Percentiles rank a stretch among this genome's conserved stretches.
Evolutionary conservation across 1,140 invertebrate species (phyloP).

Genomic region (Saccostrea cuccullata): DNA sequence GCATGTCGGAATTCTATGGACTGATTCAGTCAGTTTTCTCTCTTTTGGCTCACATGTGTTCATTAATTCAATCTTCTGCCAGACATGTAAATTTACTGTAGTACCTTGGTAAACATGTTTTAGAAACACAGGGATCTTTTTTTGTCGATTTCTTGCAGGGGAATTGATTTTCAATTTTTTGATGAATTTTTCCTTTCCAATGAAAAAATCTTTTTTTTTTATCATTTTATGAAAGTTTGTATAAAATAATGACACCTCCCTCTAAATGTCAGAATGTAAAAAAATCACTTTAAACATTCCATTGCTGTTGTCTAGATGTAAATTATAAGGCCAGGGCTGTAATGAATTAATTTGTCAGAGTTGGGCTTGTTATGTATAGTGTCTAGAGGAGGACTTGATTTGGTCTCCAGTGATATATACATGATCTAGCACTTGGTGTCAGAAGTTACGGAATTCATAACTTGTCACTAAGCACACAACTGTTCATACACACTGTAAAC

Average conservation of each 20-base stretch:
- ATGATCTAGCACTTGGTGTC: background rate
- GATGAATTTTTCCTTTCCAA: too few relatives aligned
- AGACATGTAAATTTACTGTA: too few relatives aligned
- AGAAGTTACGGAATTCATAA: background rate
- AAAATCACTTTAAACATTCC: background rate
- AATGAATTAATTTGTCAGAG: background rate
- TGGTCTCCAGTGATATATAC: background rate
- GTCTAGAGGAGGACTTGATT: background rate
- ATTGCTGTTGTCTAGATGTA: background rate
- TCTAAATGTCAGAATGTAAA: background rate
- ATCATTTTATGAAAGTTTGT: background rate
- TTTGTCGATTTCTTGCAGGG: too few relatives aligned
- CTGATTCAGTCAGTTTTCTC: background rate
- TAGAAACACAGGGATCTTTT: too few relatives aligned
- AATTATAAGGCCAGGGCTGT: background rate
- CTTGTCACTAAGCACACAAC: background rate
- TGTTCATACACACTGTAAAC: background rate
- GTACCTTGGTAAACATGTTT: too few relatives aligned
- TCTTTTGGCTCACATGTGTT: background rate
- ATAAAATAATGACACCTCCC: background rate
- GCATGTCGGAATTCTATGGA: constrained; percentile 24
- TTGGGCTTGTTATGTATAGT: background rate
- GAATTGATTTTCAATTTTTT: too few relatives aligned
- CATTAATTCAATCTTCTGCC: background rate
- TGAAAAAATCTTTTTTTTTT: too few relatives aligned